phyloP scores from a whole-genome alignment of 2,888 invertebrate genomes.

The Pelosia muscerda region DNA sequence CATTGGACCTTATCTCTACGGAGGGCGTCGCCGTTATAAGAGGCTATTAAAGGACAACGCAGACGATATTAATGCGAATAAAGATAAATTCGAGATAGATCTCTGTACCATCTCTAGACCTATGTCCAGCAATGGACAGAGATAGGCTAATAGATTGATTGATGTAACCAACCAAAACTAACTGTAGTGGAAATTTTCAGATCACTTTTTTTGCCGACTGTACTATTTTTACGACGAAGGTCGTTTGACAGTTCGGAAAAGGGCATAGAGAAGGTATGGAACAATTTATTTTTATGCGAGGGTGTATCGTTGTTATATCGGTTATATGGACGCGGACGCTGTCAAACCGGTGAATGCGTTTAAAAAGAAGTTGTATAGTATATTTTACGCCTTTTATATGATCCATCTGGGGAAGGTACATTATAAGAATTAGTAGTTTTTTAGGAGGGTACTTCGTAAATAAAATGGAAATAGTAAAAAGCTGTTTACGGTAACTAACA shows the following conservation, averaged over 20 bases:
- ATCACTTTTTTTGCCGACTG: not conserved
- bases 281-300: slow-evolving; percentile 49
- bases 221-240: slow-evolving; percentile 41
- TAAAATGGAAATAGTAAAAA: not conserved
- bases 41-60: too few species aligned
- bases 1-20: too few species aligned
- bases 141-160: too few species aligned
- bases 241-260: slow-evolving; percentile 35
- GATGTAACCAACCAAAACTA: too few species aligned
- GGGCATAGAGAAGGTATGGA: slow-evolving; percentile 36
- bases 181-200: too few species aligned
- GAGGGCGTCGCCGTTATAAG: too few species aligned
- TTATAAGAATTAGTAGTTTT: not conserved
- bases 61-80: too few species aligned
- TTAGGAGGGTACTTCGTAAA: not conserved
- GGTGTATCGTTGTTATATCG: slow-evolving; percentile 29
- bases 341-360: slow-evolving; percentile 30
- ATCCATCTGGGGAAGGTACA: not conserved
- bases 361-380: slow-evolving; percentile 16
- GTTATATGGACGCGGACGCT: slow-evolving; percentile 36
- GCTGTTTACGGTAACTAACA: not conserved
- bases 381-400: slow-evolving; percentile 14
- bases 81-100: too few species aligned
- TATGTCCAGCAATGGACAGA: too few species aligned
- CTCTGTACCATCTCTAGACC: too few species aligned